Evolutionary conservation across 2,888 invertebrate genomes (phyloP), one percentile per base, ranked within the genome.

Genomic region (Gymnocheta viridis): DNA sequence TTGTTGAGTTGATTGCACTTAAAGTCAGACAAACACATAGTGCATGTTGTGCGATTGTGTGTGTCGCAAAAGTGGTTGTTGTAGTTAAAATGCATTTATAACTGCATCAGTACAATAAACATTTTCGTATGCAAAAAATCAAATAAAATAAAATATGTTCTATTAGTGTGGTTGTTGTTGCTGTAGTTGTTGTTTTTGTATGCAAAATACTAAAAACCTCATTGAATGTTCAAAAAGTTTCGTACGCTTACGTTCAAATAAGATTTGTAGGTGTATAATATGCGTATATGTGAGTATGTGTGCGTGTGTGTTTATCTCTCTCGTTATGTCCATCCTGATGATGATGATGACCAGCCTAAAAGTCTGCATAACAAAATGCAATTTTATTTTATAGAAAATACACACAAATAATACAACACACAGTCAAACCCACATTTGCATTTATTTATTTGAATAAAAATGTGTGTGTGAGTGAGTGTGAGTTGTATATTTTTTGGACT

Each of bases 361-460:
- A 83, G 83, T 80, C 66, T 80, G 83, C 76, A 72, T 76, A 80
- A 81, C 81, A 84, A 84, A 84, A 84, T 84, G 84, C 81, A 84
- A 79, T 84, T 84, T 84, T 84, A 84, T 84, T 84, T 83, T 72
- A 80, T 80, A 83, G 80, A 79, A 79, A 70, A 70, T 27, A 74
- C 74, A 74, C 41, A 62, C 60, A 69, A 10, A 44, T 51, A 58
- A 22, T 32, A 9, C 2, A 7, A 22, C 10, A 69, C 35, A 70
- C 35, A 72, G n/a, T 49, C 32, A 49, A 24, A 41, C 9, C 10
- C 22, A 64, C 29, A 32, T 32, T 56, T 32, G 17, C 17, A 32
- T 56, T 56, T 32, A 29, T 76, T 44, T 47, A 14, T 74, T 44
- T 67, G 14, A 58, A 77, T 66, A 32, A 41, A 67, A 66, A 22